Evolutionary conservation across 2,888 invertebrate genomes (phyloP).

Genomic region (Latrodectus elegans): DNA sequence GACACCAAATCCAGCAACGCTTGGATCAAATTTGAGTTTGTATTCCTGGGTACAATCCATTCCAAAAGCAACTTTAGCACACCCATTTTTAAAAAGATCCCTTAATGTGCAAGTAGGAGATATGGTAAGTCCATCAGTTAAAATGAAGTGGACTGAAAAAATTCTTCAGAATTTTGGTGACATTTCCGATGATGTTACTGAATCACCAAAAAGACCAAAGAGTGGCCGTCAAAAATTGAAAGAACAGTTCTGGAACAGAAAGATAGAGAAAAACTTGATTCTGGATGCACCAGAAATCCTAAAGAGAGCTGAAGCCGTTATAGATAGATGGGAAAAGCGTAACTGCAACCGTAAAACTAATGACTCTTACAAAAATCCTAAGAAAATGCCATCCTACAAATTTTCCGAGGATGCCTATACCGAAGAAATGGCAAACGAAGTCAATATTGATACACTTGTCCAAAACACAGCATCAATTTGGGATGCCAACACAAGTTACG

Average conservation of each 20-base stretch:
- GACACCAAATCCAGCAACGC: not conserved
- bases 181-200: not conserved
- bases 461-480: too few relatives aligned
- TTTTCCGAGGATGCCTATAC: too few relatives aligned
- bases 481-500: too few relatives aligned
- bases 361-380: too few relatives aligned
- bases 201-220: not conserved
- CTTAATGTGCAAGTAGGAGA: constrained; percentile 12
- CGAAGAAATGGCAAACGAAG: too few relatives aligned
- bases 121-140: not conserved
- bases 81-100: not conserved
- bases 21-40: constrained; percentile 7
- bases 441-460: too few relatives aligned
- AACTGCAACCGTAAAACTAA: not conserved
- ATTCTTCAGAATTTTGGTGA: constrained; percentile 19
- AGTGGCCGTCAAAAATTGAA: constrained; percentile 4
- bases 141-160: constrained; percentile 24
- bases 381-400: too few relatives aligned
- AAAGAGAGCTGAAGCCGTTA: constrained; percentile 34
- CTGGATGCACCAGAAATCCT: constrained; percentile 37
- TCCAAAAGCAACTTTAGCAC: not conserved
- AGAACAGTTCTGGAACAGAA: constrained; percentile 35
- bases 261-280: constrained; percentile 16
- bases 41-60: constrained; percentile 29
- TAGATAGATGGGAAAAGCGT: constrained; percentile 21